Base-by-base conservation (phyloP, 2,888 invertebrate genomes). In the Thumatha senex region DNA sequence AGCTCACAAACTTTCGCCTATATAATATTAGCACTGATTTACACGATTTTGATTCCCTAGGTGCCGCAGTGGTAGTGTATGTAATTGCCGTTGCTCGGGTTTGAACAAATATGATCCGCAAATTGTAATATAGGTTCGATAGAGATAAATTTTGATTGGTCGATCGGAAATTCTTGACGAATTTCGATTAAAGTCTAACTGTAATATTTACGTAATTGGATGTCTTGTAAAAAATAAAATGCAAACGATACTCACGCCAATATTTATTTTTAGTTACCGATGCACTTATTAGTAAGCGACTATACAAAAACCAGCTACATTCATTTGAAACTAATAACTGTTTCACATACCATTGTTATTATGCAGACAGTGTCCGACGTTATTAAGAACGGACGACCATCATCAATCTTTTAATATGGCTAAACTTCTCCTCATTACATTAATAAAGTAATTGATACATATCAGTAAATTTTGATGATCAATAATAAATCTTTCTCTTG, bases 361-460 rank as follows among this genome's bases (percentile, higher is more conserved):
- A 38, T 47, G 34, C 38, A 48, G 36, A 33, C 48, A 43, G 15
- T 15, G 38, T 34, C 38, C 12, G 12, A 39, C 34, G 45, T 43
- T 31, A 55, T 46, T 55, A 43, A 40, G 46, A 33, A 14, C 31
- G 35, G 33, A 14, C 33, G 33, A 48, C 55, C 46, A 67, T 24
- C 31, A 31, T 65, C 67, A 53, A 65, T 67, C 63, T 54, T 52
- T 41, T 56, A 51, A 55, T 55, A 14, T 44, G 30, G 53, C 53
- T 35, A 42, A 61, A 63, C 59, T 49, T 46, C 52, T 67, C 55
- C 51, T 67, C 51, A 56, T 54, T 63, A 54, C 51, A 60, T 49
- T 62, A 56, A 67, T 64, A 56, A 58, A 62, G 51, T 55, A 67
- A 67, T 62, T 62, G 61, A 64, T 64, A 63, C 48, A 48, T 53